Base-by-base conservation (phyloP, 2,888 invertebrate species). In the Cheilosia grossa region DNA sequence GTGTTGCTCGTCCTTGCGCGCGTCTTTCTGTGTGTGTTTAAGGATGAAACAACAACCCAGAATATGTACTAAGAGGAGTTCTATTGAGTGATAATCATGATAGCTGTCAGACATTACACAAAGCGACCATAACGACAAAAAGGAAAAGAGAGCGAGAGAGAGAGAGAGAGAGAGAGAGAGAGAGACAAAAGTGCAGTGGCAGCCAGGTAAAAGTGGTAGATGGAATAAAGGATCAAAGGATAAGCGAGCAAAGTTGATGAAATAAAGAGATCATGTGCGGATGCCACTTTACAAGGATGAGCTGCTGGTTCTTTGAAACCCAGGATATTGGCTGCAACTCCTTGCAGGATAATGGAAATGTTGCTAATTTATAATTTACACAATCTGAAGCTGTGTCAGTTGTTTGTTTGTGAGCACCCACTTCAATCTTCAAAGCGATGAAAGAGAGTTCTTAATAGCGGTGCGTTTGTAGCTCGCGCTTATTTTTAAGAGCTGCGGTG, bases 181-280 rank as follows among this genome's bases (percentile, higher is more conserved):
- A n/a, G 19, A n/a, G 58, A 33, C 21, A 49, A 21, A 13, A 47
- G 47, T 49, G 58, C 24, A 17, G 9, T n/a, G 19, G 13, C 21
- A 59, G 27, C 58, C 54, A 58, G 63, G 40, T 44, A 63, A 47
- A 58, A 30, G 17, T 40, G 63, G 10, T 61, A 81, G 81, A 81
- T 81, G 72, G 81, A 85, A 81, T 81, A 63, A 67, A 77, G 72
- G 72, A 85, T 85, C 85, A 85, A 85, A 85, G 75, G 80, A 85
- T 85, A 77, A 67, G 54, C 54, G 72, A 66, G 13, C 42, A 15
- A n/a, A 66, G 66, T 54, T 81, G 72, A 85, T 75, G 59, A 75
- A 75, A 80, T 75, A 80, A 69, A 72, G 67, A 81, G 66, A 85
- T 81, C 75, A 75, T 33, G 56, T 33, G 56, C 70, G 53, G 69